Base-by-base conservation (phyloP, 2,888 invertebrate genomes). In the Orthosia gothica region DNA sequence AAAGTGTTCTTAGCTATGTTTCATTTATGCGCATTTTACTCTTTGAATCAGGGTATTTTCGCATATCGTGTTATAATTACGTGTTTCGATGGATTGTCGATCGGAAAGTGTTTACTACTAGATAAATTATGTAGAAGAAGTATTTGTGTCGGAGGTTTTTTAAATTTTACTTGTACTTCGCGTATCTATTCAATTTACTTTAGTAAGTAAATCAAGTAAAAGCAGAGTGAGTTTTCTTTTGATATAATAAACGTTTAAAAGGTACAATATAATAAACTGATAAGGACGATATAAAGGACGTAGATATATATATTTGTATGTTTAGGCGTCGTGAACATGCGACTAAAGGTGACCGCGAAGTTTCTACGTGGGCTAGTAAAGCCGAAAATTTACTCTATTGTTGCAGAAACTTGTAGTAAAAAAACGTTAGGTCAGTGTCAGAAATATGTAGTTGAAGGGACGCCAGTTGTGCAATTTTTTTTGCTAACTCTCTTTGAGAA, bases 311-410 rank as follows among this genome's bases (percentile, higher is more conserved):
- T 82, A 79, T 83, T 84, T 80, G 68, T 64, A 50, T 64, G 64
- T 74, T 70, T 50, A 58, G 59, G 63, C 69, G 58, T 71, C 72
- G 76, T 84, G 78, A 85, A 83, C 74, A 81, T 5, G 76, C 70
- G 76, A 79, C 67, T 74, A 69, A 63, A 71, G 83, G 89, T 90
- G 89, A 89, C 89, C 87, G 85, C 74, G 78, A 75, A 74, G 85
- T 82, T 88, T 78, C 88, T 9, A 9, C 40, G n/a, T 86, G 88
- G 87, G 89, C 80, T 88, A 91, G 90, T 82, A 94, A 96, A 96
- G 94, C 95, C 93, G 95, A 89, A 88, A 88, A 91, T 93, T 92
- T 90, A 88, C 88, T 85, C 88, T 82, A 91, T 93, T 94, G 93
- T 93, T 80, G 69, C 45, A 74, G 83, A 77, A 79, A 81, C 87